These are phyloP conservation scores for Cheilosia vulpina DNA, from an alignment of 2,888 invertebrate genomes.

Conservation along the genomic window DNA sequence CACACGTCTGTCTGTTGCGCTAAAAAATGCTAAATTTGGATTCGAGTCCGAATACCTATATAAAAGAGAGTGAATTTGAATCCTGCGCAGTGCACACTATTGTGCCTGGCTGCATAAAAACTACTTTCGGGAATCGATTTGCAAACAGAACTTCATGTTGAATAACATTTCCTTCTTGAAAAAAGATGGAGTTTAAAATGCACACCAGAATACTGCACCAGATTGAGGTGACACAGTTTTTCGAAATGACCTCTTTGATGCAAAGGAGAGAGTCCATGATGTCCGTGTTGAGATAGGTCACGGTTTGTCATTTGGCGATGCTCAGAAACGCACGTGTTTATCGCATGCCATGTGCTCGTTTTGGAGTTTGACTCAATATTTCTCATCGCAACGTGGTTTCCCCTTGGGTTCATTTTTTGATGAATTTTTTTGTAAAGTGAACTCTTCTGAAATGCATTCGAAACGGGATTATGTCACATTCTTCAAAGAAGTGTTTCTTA, in stretches of 20 bases:
- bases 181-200: background rate
- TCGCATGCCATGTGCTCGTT: conserved; percentile 54
- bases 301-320: conserved; percentile 33
- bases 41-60: conserved; percentile 10
- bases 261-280: conserved; percentile 14
- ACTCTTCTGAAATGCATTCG: background rate
- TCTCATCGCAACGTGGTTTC: conserved; percentile 6
- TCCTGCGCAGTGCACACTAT: conserved; percentile 43
- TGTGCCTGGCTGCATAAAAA: background rate
- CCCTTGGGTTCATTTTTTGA: background rate
- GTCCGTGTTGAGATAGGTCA: conserved; percentile 60
- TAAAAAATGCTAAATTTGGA: background rate
- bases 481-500: too few species aligned
- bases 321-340: conserved; percentile 68
- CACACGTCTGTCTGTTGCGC: conserved; percentile 21
- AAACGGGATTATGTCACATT: too few species aligned
- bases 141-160: background rate
- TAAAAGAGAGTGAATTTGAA: conserved; percentile 22
- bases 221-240: conserved; percentile 45
- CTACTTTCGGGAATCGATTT: background rate
- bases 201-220: conserved; percentile 12
- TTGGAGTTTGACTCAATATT: conserved; percentile 37
- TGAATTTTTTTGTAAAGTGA: conserved; percentile 13
- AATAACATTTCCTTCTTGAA: background rate
- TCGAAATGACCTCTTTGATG: conserved; percentile 26